phyloP scores from a whole-genome alignment of 2,888 invertebrate species.

The Archaeoteleia sp. region DNA sequence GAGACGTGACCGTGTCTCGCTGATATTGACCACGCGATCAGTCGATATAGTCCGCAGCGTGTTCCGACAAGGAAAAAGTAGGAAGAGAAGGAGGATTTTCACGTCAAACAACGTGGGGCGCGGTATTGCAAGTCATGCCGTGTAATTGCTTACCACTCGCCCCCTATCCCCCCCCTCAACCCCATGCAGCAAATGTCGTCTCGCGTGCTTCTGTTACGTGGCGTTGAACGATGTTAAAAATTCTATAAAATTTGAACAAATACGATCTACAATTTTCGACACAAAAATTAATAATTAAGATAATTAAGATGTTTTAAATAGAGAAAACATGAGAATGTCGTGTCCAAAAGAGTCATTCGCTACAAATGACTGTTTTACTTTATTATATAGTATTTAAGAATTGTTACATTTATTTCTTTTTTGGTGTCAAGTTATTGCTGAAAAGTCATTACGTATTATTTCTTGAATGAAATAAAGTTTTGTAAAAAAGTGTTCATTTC shows the following conservation, averaged over 20 bases:
- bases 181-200: constrained; percentile 16
- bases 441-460: no score
- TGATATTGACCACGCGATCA: constrained; percentile 44
- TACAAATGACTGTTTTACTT: no score
- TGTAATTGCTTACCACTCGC: constrained; percentile 67
- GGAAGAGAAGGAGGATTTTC: constrained; percentile 54
- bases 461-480: no score
- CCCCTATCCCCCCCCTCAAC: constrained; percentile 15
- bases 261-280: no score
- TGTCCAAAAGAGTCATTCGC: no score
- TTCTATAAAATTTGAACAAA: background rate
- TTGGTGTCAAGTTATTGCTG: no score
- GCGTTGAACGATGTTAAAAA: background rate
- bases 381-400: no score
- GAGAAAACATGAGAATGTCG: no score
- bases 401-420: no score
- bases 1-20: constrained; percentile 37
- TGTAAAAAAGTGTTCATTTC: no score
- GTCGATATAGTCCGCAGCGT: constrained; percentile 22
- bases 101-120: constrained; percentile 60
- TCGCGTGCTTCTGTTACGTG: background rate
- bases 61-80: constrained; percentile 31
- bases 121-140: constrained; percentile 71
- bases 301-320: no score
- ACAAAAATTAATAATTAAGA: no score